phyloP scores from a whole-genome alignment of 35 echinoderm and acorn worm genomes.

The Antedon bifida region DNA sequence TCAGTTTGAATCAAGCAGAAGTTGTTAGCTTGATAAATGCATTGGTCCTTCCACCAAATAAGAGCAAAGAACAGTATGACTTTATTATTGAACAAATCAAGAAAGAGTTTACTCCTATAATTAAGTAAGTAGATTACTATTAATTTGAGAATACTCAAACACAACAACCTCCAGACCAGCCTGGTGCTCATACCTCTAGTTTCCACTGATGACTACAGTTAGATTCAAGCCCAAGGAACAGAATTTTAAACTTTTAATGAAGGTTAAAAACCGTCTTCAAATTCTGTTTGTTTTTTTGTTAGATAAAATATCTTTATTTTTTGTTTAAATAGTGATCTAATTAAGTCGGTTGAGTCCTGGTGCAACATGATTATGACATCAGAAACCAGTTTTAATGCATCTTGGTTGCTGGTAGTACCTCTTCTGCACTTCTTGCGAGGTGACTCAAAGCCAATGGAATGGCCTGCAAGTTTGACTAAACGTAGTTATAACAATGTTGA shows the following conservation, averaged over 20 bases:
- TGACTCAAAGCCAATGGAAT: background rate
- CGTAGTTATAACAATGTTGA: background rate
- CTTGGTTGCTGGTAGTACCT: background rate
- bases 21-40: background rate
- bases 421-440: background rate
- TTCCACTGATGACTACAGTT: too few species aligned
- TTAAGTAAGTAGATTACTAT: background rate
- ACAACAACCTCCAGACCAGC: too few species aligned
- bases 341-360: background rate
- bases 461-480: background rate
- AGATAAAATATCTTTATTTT: too few species aligned
- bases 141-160: too few species aligned
- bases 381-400: background rate
- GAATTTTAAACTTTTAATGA: too few species aligned
- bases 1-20: background rate
- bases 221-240: too few species aligned
- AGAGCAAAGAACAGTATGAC: background rate
- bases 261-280: too few species aligned
- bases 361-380: background rate
- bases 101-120: background rate
- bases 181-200: too few species aligned
- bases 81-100: background rate
- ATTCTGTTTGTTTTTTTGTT: too few species aligned
- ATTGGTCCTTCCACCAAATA: background rate
- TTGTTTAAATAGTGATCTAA: background rate